phyloP scores from a whole-genome alignment of 1,140 invertebrate genomes.

The Drosophila tristis region DNA sequence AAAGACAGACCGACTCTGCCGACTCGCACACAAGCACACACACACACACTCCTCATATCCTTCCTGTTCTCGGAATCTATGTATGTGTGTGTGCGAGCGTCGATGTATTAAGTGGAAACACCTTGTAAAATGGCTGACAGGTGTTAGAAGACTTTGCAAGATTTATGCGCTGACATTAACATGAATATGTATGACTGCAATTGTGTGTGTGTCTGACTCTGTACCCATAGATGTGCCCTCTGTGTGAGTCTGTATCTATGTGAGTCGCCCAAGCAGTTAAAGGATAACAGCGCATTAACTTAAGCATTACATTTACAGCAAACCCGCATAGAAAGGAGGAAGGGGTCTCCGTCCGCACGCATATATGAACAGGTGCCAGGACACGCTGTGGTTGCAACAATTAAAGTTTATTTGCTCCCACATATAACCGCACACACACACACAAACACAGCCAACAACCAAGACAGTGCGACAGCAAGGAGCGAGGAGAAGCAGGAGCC shows the following conservation, averaged over 20 bases:
- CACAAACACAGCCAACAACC: background rate
- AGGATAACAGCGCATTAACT: slow-evolving; percentile 82
- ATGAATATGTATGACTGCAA: slow-evolving; percentile 77
- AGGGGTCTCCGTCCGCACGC: slow-evolving; percentile 21
- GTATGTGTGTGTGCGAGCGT: slow-evolving; percentile 31
- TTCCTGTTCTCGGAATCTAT: slow-evolving; percentile 11
- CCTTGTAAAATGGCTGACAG: slow-evolving; percentile 82
- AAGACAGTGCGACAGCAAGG: slow-evolving; percentile 1
- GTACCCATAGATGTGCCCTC: background rate
- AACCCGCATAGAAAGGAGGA: slow-evolving; percentile 8
- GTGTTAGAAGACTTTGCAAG: slow-evolving; percentile 82
- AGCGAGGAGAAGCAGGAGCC: background rate
- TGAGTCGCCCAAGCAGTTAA: slow-evolving; percentile 74
- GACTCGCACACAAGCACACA: slow-evolving; percentile 18
- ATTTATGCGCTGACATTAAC: slow-evolving; percentile 82
- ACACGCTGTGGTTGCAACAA: slow-evolving; percentile 79
- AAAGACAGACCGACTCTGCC: slow-evolving; percentile 34
- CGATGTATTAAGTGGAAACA: slow-evolving; percentile 81
- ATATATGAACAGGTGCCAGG: slow-evolving; percentile 68
- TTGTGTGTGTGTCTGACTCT: slow-evolving; percentile 20
- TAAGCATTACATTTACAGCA: slow-evolving; percentile 75
- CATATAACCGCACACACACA: slow-evolving; percentile 42
- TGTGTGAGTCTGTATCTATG: slow-evolving; percentile 15
- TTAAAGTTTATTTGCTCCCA: slow-evolving; percentile 80
- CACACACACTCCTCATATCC: slow-evolving; percentile 14